Base-by-base conservation (phyloP, 1,140 invertebrate genomes). In the Pseudomyrmex pallidus region DNA sequence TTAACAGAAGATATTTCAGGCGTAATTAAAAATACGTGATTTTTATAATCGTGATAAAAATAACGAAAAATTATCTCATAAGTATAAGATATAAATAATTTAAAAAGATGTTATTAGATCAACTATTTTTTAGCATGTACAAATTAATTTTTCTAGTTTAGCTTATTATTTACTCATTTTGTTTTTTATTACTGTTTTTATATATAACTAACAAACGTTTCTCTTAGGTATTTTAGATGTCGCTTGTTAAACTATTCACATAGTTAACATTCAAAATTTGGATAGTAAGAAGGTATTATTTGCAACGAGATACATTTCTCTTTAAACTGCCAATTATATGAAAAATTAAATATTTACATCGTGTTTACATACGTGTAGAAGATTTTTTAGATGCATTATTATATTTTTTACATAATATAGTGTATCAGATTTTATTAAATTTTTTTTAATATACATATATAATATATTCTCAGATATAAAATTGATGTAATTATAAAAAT, bases 181-280 rank as follows among this genome's bases (percentile, higher is more conserved):
- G 20, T 77, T 67, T 77, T 77, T 68, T 67, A 68, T 25, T 57
- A n/a, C 2, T 54, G 1, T 35, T 35, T 62, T 22, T 15, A 10
- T 15, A 4, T 1, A 77, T 67, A 25, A 57, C 2, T 54, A 64
- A 62, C 3, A 64, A 46, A 46, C 13, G 22, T 68, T 78, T 68
- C 15, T 46, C 9, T 78, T 12, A 35, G 68, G 17, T 78, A 66
- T 12, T 48, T 78, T 57, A 70, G 17, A 78, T 57, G 17, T 56
- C 20, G 20, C 13, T 70, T 64, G 15, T 76, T 68, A 78, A 22
- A 70, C 22, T 54, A 68, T 68, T 70, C 54, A 70, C n/a, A 22
- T 78, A 77, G 50, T 56, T 78, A 57, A 35, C 64, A 25, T 46
- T 78, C 48, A 70, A 35, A 78, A 68, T 78, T 70, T 78, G 15